These are phyloP conservation scores for Pantherophis guttatus DNA, from an alignment of 2,113 vertebrate genomes.

Conservation along the genomic window DNA sequence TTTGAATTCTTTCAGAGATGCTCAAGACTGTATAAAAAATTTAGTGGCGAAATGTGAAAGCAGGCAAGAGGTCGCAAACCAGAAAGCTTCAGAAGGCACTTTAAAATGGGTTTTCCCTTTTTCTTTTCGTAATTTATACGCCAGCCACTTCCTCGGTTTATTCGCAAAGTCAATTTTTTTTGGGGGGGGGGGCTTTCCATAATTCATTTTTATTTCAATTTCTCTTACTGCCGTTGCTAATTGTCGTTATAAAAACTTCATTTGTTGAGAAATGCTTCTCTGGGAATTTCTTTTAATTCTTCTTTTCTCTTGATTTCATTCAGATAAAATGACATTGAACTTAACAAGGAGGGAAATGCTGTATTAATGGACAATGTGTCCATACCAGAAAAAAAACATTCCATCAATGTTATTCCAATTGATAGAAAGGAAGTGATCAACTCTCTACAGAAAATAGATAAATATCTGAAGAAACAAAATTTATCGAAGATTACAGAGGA, in stretches of 20 bases:
- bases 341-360: not conserved
- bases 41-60: slow-evolving; percentile 78
- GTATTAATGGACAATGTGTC: not conserved
- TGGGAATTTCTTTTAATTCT: not conserved
- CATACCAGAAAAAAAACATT: not conserved
- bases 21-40: slow-evolving; percentile 94
- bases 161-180: not conserved
- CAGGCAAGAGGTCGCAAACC: slow-evolving; percentile 76
- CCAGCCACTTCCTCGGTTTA: not conserved
- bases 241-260: not conserved
- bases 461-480: not conserved
- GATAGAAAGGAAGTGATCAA: not conserved
- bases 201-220: not conserved
- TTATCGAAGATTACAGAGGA: not conserved
- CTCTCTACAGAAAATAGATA: not conserved
- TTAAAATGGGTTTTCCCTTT: slow-evolving; percentile 65
- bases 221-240: not conserved
- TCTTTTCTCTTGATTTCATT: not conserved
- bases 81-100: slow-evolving; percentile 77
- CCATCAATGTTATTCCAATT: not conserved
- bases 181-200: not conserved
- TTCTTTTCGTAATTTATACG: not conserved
- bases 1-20: slow-evolving; percentile 95
- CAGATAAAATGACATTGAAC: not conserved
- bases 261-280: not conserved